phyloP scores from a whole-genome alignment of 2,888 invertebrate species.

The Sarcophaga subvicina region DNA sequence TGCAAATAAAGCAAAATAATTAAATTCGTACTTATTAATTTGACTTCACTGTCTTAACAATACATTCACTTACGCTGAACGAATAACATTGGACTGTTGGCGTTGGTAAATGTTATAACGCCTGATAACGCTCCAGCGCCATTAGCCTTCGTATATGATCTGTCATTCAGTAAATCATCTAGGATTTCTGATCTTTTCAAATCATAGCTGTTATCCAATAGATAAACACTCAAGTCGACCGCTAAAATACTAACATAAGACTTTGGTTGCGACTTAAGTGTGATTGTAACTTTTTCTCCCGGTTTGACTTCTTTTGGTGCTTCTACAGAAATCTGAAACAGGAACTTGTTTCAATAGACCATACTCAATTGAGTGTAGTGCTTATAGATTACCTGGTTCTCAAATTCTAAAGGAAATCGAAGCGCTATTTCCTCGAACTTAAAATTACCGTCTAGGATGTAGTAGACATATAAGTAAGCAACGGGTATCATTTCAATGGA shows the following conservation, averaged over 20 bases:
- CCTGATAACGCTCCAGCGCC: conserved; percentile 70
- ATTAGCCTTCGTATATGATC: not conserved
- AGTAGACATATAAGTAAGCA: conserved; percentile 42
- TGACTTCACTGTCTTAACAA: no score
- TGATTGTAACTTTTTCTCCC: conserved; percentile 88
- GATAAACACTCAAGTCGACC: conserved; percentile 27
- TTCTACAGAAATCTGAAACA: conserved; percentile 85
- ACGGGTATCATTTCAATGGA: conserved; percentile 48
- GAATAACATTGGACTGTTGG: conserved; percentile 44
- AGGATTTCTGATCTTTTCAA: conserved; percentile 69
- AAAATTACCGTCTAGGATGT: not conserved
- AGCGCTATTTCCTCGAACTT: conserved; percentile 10
- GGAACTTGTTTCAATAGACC: no score
- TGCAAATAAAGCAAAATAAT: not conserved
- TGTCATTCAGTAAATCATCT: not conserved
- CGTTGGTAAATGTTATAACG: conserved; percentile 77
- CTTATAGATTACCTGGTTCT: conserved; percentile 24
- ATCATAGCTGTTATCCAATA: conserved; percentile 8
- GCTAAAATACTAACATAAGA: conserved; percentile 88
- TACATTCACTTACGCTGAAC: not conserved
- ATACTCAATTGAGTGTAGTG: not conserved
- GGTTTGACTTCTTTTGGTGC: conserved; percentile 87
- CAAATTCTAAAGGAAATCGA: conserved; percentile 26
- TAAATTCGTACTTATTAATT: no score
- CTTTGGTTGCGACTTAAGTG: conserved; percentile 89